Evolutionary conservation across 35 echinoderm and acorn worm genomes (phyloP), one percentile per base, ranked within the genome.

Genomic region (Diadema setosum): DNA sequence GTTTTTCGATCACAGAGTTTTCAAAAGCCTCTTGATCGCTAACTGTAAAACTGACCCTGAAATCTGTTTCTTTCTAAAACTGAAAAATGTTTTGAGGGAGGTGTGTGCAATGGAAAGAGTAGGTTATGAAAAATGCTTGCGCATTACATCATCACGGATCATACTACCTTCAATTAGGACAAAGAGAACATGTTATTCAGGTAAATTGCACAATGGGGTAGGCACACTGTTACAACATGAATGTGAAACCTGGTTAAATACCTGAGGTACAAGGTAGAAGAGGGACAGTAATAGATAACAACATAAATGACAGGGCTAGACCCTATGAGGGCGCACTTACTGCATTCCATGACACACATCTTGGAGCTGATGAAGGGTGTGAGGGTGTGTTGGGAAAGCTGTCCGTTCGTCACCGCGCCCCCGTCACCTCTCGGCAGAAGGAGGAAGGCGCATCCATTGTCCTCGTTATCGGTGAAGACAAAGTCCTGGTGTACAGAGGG

Each of bases 281-380:
- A n/a, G 49, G 0, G 49, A n/a, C 21, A 55, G 49, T 12, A n/a
- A n/a, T 55, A 67, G 18, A 52, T 9, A 52, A 52, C 48, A 52
- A 52, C 48, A 52, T 9, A 52, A 52, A 52, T 11, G 48, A n/a
- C 48, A n/a, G n/a, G 9, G 27, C 12, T 11, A 18, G 27, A 12
- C 9, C 61, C 24, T 24, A 18, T 11, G 9, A 3, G 27, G 5
- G 35, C 11, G 40, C 44, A 78, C 73, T 78, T 78, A 46, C 64
- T 46, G 32, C 85, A 87, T 7, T 42, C 65, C 85, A 26, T 87
- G 85, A 87, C 75, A 39, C 85, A 87, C 37, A 70, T 49, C 11
- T 75, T 75, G 7, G 1, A 11, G 25, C 23, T 49, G 2, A 49
- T 48, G 23, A 49, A 74, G 39, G 85, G 85, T 33, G 85, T 87